Evolutionary conservation across 2,888 invertebrate species (phyloP).

Genomic region (Drosophila gaucha): DNA sequence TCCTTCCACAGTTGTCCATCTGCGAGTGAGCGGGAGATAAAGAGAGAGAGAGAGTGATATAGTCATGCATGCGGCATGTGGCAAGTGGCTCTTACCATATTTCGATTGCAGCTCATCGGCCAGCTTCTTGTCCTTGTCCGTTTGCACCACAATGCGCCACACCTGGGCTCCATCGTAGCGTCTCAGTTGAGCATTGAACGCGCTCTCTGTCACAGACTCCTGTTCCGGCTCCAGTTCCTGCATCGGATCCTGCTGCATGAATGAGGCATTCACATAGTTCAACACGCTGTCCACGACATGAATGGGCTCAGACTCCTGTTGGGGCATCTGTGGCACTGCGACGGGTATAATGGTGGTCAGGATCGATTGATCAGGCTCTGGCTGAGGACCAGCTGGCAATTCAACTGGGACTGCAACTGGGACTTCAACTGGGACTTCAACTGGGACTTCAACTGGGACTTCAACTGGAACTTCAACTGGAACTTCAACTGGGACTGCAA

Average conservation of each 20-base stretch:
- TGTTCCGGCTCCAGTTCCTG: constrained; percentile 37
- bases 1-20: constrained; percentile 84
- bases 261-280: constrained; percentile 81
- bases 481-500: background rate
- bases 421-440: background rate
- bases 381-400: constrained; percentile 18
- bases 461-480: background rate
- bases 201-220: constrained; percentile 20
- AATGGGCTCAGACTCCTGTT: constrained; percentile 24
- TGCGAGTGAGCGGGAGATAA: constrained; percentile 21
- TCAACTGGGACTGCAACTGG: background rate
- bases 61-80: background rate
- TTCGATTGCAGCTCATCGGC: constrained; percentile 86
- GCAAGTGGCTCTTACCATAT: constrained; percentile 85
- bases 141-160: constrained; percentile 88
- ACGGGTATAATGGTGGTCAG: constrained; percentile 77
- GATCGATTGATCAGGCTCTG: constrained; percentile 50
- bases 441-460: background rate
- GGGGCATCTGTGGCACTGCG: constrained; percentile 24
- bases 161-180: constrained; percentile 91
- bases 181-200: constrained; percentile 83
- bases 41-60: background rate
- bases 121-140: constrained; percentile 86
- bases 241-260: constrained; percentile 43
- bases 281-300: constrained; percentile 77